Evolutionary conservation across 2,797 vertebrate species (phyloP).

Genomic region (Aphelocoma californica): DNA sequence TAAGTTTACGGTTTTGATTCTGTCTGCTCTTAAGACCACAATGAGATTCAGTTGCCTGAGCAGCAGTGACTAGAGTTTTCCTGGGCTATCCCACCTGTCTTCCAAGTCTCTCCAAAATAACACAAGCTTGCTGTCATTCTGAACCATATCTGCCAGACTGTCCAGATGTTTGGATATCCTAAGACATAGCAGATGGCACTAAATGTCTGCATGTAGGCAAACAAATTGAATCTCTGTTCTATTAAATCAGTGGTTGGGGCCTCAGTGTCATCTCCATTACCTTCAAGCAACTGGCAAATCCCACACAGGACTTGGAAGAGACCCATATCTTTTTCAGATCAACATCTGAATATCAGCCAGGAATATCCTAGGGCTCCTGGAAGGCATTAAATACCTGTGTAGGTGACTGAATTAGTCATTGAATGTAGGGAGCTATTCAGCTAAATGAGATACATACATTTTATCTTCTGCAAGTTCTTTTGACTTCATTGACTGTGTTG

Average conservation of each 20-base stretch:
- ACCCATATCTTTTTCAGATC: not conserved
- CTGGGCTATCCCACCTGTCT: not conserved
- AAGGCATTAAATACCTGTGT: not conserved
- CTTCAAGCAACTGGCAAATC: not conserved
- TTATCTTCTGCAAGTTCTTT: not conserved
- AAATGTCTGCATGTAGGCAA: not conserved
- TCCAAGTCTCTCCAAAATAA: not conserved
- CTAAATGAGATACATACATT: not conserved
- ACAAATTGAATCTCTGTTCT: constrained; percentile 23
- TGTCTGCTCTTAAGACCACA: not conserved
- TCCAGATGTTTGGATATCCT: constrained; percentile 13
- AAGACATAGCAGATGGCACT: constrained; percentile 32
- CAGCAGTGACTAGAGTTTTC: not conserved
- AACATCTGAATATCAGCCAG: not conserved
- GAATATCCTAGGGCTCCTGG: not conserved
- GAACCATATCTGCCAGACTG: not conserved
- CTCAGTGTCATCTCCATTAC: not conserved
- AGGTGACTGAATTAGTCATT: not conserved
- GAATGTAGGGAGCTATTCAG: not conserved
- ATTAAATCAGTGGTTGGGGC: not conserved
- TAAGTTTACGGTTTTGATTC: not conserved
- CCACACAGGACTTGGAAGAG: not conserved
- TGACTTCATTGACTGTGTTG: not conserved
- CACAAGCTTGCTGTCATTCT: not conserved
- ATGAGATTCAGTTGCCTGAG: not conserved